phyloP scores from a whole-genome alignment of 1,140 invertebrate genomes.

The Megathymus violae region DNA sequence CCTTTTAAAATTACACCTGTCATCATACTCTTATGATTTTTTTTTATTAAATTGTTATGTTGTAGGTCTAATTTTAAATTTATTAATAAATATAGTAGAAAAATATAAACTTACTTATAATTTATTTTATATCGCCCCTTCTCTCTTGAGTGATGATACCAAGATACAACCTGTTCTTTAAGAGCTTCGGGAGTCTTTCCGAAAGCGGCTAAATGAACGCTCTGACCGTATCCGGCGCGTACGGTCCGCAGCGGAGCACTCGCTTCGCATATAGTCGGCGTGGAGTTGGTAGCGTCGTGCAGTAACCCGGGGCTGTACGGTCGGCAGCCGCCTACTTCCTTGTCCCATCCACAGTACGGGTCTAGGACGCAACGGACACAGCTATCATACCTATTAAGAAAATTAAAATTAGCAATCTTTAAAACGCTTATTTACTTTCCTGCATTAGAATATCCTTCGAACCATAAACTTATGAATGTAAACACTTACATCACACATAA shows the following conservation, averaged over 20 bases:
- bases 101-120: constrained; percentile 81
- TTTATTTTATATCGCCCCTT: constrained; percentile 85
- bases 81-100: too few species aligned
- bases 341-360: constrained; percentile 94
- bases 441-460: too few species aligned
- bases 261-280: constrained; percentile 88
- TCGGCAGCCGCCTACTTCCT: constrained; percentile 89
- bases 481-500: too few species aligned
- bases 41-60: too few species aligned
- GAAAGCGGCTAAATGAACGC: constrained; percentile 89
- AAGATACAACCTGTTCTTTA: constrained; percentile 85
- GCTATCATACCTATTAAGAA: constrained; percentile 86
- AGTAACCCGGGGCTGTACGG: constrained; percentile 88
- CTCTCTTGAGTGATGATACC: constrained; percentile 89
- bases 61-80: too few species aligned
- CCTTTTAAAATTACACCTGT: too few species aligned
- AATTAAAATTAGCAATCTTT: too few species aligned
- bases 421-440: too few species aligned
- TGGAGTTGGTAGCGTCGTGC: constrained; percentile 89
- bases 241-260: constrained; percentile 88
- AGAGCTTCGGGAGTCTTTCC: constrained; percentile 88
- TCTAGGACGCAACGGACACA: constrained; percentile 91
- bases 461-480: too few species aligned
- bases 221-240: constrained; percentile 90
- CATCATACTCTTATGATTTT: too few species aligned